Base-by-base conservation (phyloP, 2,113 vertebrate genomes). In the Nesogale talazaci region DNA sequence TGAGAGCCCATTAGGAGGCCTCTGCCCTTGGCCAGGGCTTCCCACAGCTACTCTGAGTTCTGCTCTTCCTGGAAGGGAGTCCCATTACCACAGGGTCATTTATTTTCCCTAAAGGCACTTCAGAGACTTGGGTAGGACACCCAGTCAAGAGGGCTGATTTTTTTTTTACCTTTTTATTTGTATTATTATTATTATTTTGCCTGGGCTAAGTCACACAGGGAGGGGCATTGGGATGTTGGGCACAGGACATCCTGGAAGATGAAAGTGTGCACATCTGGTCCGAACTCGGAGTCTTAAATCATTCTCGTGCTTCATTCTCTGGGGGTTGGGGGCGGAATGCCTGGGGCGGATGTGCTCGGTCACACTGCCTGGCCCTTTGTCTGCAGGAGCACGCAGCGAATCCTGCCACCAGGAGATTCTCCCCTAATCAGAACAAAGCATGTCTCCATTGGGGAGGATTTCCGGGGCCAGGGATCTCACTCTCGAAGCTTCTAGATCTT, bases 341-440 rank as follows among this genome's bases (percentile, higher is more conserved):
- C 3, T 3, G 19, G 79, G 76, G 74, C 34, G 22, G n/a, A 84
- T 81, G 81, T 90, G 16, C 86, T 17, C 87, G 19, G 95, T 94
- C 93, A 90, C 90, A 94, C 79, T 89, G 72, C 92, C 93, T 67
- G 16, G 90, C 95, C 95, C 94, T 97, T 96, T 94, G 86, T 88
- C 95, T 92, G 85, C 93, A 95, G 91, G 86, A 69, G 84, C 70
- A 57, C 76, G 94, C 95, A 86, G 89, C 80, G 84, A 85, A 52
- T 92, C 91, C 38, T 81, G 63, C 40, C 23, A 77, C 83, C 86
- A 88, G 90, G 80, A 61, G 83, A 94, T 87, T 93, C 90, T 89
- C 96, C 95, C 91, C 96, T 94, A 72, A 96, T 96, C 97, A 86
- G 93, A 97, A 95, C 77, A 93, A 97, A 94, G 91, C 94, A 38